These are phyloP conservation scores for Vulpes ferrilata DNA, from an alignment of 2,113 vertebrate species.

Conservation along the genomic window DNA sequence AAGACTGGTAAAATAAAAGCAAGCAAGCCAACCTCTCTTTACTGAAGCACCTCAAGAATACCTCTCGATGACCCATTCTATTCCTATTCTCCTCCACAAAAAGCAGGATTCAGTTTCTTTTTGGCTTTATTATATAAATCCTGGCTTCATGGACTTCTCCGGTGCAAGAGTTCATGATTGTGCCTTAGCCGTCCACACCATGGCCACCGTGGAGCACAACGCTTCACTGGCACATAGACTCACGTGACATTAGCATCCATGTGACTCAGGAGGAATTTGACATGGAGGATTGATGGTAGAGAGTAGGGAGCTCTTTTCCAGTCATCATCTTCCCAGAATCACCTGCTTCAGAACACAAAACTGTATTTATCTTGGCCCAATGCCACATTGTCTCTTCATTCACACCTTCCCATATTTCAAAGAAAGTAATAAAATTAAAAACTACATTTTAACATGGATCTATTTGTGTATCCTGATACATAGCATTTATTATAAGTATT, in stretches of 20 bases:
- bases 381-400: not conserved
- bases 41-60: not conserved
- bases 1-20: not conserved
- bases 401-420: not conserved
- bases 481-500: not conserved
- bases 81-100: not conserved
- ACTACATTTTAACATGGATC: not conserved
- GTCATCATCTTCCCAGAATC: too few relatives aligned
- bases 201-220: rapidly evolving
- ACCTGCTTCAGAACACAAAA: not conserved
- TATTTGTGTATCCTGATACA: not conserved
- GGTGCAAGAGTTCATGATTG: not conserved
- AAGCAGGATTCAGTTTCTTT: not conserved
- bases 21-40: not conserved
- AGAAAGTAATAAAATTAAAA: not conserved
- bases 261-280: not conserved
- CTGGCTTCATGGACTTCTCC: not conserved
- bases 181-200: not conserved
- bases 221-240: not conserved
- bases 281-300: not conserved
- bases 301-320: not conserved
- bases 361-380: not conserved
- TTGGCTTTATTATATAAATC: not conserved
- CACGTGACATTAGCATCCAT: not conserved
- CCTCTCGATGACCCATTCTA: not conserved